Evolutionary conservation across 2,113 vertebrate species (phyloP).

Genomic region (Carassius carassius): DNA sequence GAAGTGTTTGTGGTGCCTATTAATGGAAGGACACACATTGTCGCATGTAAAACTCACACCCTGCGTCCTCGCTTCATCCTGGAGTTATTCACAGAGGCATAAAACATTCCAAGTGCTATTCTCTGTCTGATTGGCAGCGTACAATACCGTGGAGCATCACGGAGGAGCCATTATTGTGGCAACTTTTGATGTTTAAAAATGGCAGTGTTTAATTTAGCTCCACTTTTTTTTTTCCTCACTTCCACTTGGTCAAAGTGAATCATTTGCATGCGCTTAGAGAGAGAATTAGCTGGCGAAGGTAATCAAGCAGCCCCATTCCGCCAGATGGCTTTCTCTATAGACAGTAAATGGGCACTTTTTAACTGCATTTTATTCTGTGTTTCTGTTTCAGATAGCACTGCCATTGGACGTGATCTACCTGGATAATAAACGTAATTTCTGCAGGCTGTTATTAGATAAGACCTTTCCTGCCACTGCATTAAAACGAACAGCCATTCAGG

Average conservation of each 20-base stretch:
- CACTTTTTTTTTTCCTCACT: conserved; percentile 48
- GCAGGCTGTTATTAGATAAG: conserved; percentile 62
- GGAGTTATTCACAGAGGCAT: conserved; percentile 50
- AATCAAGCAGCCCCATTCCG: conserved; percentile 59
- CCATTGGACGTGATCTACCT: conserved; percentile 62
- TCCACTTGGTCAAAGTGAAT: conserved; percentile 61
- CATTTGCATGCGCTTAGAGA: conserved; percentile 62
- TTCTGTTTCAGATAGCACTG: conserved; percentile 58
- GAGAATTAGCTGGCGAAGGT: conserved; percentile 63
- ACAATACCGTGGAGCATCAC: conserved; percentile 50
- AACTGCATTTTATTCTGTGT: conserved; percentile 58
- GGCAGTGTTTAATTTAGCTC: conserved; percentile 60
- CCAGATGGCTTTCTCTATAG: conserved; percentile 64
- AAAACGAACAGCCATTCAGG: conserved; percentile 51
- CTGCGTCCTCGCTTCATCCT: conserved; percentile 35
- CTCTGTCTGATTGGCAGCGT: conserved; percentile 34
- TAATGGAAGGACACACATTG: conserved; percentile 12
- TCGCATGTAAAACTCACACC: neutral
- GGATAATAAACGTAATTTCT: conserved; percentile 61
- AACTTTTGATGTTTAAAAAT: conserved; percentile 60
- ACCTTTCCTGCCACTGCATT: conserved; percentile 54
- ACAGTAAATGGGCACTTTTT: conserved; percentile 60
- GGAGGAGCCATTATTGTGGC: conserved; percentile 52
- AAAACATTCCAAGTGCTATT: conserved; percentile 44
- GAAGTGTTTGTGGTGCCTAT: conserved; percentile 31